Evolutionary conservation across 2,888 invertebrate species (phyloP), one percentile per base, ranked within the genome.

Genomic region (Fragum sueziense): DNA sequence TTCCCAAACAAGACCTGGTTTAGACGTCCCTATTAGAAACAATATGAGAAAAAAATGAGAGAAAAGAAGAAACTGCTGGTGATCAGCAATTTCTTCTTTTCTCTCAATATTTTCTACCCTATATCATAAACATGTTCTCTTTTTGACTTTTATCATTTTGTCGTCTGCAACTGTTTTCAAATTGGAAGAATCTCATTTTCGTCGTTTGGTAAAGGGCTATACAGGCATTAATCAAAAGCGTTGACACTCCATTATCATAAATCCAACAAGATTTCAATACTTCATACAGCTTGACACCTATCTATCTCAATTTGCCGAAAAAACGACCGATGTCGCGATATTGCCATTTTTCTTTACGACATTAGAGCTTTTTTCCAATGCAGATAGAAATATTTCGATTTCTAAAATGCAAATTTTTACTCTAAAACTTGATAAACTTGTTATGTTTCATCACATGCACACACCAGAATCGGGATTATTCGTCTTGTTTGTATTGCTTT

Each of bases 171-270:
- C 2, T 47, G 47, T 1, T 47, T 47, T 47, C 2, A 47, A 6
- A 20, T 47, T 47, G 47, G 47, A 47, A 17, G 1, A 47, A n/a
- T 47, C 47, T 2, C 17, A 47, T 20, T 47, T 47, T 6, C n/a
- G 47, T 47, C 47, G 47, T 47, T 47, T n/a, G 1, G 41, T 41
- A 41, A 41, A 41, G 41, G 17, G 52, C 52, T 52, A 11, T 11
- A 11, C 20, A 17, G 31, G 7, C 41, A 65, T 65, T 25, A 22
- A 41, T 41, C 41, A 65, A 20, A 37, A 9, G 47, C 3, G 25
- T 27, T 65, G 65, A 65, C 65, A 65, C 34, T 41, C 41, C 22
- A 65, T 41, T 65, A 25, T 65, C 65, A 41, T 65, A 65, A 65
- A 65, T 41, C n/a, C 33, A 41, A 11, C 7, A 17, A 27, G 25